Evolutionary conservation across 2,797 vertebrate species (phyloP).

Genomic region (Syngnathus rostellatus): DNA sequence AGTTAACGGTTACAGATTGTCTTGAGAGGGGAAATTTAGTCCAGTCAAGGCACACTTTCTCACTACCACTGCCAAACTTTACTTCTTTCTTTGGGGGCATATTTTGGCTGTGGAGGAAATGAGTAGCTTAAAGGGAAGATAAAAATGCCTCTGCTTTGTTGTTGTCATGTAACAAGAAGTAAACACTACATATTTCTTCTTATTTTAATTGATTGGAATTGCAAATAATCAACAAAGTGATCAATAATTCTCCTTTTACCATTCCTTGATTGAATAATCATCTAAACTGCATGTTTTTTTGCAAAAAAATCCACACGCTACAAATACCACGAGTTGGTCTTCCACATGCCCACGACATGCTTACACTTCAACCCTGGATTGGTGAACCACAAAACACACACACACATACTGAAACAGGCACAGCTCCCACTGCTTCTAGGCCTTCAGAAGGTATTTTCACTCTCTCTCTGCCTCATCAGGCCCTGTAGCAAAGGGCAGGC

Average conservation of each 20-base stretch:
- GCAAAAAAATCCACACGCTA: conserved; percentile 17
- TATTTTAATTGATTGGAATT: background rate
- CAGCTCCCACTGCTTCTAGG: conserved; percentile 44
- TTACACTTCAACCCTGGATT: conserved; percentile 38
- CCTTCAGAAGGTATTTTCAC: conserved; percentile 59
- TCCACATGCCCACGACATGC: conserved; percentile 29
- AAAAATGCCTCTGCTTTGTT: conserved; percentile 18
- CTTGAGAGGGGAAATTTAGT: conserved; percentile 33
- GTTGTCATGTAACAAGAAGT: background rate
- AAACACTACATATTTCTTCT: background rate
- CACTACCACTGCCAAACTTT: conserved; percentile 29
- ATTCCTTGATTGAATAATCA: background rate
- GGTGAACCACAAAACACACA: conserved; percentile 22
- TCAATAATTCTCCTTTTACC: background rate
- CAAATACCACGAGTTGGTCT: conserved; percentile 16
- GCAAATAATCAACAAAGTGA: background rate
- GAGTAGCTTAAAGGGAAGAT: conserved; percentile 8
- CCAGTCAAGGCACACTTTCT: conserved; percentile 26
- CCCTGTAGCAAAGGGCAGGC: conserved; percentile 70
- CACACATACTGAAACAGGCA: conserved; percentile 21
- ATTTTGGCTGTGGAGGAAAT: conserved; percentile 22
- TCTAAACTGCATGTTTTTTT: too few species aligned
- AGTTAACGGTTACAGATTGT: conserved; percentile 51
- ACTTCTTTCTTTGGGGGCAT: conserved; percentile 32
- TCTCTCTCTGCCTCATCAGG: conserved; percentile 64